Base-by-base conservation (phyloP, 2,113 vertebrate genomes). In the Cyprinodon tularosa region DNA sequence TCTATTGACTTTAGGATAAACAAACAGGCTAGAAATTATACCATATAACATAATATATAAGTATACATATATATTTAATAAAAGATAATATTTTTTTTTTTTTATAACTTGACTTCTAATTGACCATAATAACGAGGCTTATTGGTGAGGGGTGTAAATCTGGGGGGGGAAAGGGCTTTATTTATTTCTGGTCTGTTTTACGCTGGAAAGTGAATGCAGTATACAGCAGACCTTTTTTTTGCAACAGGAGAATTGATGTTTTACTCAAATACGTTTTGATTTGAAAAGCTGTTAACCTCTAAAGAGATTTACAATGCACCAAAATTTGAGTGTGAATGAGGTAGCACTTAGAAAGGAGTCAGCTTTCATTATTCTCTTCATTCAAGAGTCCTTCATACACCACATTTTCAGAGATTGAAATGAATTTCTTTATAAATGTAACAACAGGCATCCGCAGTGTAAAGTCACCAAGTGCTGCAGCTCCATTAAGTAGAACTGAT, bases 261-360 rank as follows among this genome's bases (percentile, higher is more conserved):
- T 57, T 57, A 15, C n/a, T 20, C 20, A n/a, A n/a, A 57, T 57
- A n/a, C 50, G 29, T 57, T 42, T 42, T 42, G 4, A 42, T 9
- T 42, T 1, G 2, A 53, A 53, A 53, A 53, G 11, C 44, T 57
- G 74, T 45, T 44, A 39, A 68, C 40, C 78, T 57, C 72, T 37
- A 53, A 71, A 83, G 66, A 67, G 70, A 82, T 85, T 86, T 77
- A 64, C 63, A 72, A 22, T 68, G 64, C n/a, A 50, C 63, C 29
- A 62, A 37, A 71, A 53, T 72, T 39, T 81, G 80, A 80, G 20
- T 74, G 60, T 76, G 53, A 81, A 50, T 72, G 85, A 74, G 62
- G 68, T 69, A 69, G 10, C 70, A 53, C 74, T 72, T 77, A 45
- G 72, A 72, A 82, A 68, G 63, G 86, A 80, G 72, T 73, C 71